Conservation (phyloP, 2,888 invertebrate species). For the Drosophila koepferae region DNA sequence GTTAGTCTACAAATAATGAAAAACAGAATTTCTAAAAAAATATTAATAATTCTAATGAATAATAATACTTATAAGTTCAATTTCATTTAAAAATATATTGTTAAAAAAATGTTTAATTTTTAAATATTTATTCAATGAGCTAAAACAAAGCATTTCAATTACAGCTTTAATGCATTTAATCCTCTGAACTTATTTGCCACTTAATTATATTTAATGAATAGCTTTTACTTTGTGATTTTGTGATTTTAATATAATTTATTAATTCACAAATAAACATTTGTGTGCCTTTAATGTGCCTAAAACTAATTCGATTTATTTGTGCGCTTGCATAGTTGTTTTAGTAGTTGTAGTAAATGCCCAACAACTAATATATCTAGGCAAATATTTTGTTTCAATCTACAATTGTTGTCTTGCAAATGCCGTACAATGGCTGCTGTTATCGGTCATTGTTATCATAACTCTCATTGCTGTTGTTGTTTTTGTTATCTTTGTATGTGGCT, state of each 20-base stretch:
- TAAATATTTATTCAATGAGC: no score
- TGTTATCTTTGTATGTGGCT: slow-evolving; percentile 35
- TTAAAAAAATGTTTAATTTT: no score
- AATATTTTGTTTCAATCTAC: slow-evolving; percentile 60
- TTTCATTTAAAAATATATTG: no score
- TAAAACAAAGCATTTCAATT: no score
- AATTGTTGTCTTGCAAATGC: slow-evolving; percentile 58
- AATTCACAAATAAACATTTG: background rate
- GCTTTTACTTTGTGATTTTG: background rate
- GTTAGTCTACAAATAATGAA: no score
- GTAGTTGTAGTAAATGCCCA: background rate
- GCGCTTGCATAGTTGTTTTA: background rate
- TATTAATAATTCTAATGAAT: no score
- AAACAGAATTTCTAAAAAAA: no score
- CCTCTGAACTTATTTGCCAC: background rate
- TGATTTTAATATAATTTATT: background rate
- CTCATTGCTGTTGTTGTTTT: slow-evolving; percentile 12
- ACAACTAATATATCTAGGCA: slow-evolving; percentile 16
- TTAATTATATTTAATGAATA: background rate
- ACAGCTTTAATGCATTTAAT: background rate
- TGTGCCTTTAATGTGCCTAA: background rate
- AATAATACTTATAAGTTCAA: no score
- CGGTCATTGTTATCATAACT: slow-evolving; percentile 29
- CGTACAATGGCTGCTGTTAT: slow-evolving; percentile 47
- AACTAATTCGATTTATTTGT: background rate